Conservation (phyloP, 2,113 vertebrate species). For the Larimichthys polyactis region DNA sequence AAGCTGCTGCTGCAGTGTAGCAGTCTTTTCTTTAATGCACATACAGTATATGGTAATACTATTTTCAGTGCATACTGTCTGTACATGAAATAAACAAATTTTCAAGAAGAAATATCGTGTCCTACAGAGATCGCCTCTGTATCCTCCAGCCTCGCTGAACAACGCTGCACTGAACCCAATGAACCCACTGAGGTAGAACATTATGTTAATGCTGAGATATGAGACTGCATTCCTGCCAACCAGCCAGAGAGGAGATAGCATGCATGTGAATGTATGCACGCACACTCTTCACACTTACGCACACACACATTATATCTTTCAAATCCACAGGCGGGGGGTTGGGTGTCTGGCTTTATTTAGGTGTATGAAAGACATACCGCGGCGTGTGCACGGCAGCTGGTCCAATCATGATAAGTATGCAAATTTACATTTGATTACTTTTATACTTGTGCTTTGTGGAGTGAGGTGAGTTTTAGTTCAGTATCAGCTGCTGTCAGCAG, state of each 20-base stretch:
- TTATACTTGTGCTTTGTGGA: constrained; percentile 56
- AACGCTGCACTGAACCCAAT: constrained; percentile 53
- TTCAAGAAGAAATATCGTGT: neutral
- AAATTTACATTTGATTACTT: constrained; percentile 72
- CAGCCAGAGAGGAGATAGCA: constrained; percentile 40
- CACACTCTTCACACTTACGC: constrained; percentile 29
- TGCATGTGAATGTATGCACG: neutral
- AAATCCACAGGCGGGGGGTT: constrained; percentile 40
- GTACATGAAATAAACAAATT: constrained; percentile 11
- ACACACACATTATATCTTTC: constrained; percentile 22
- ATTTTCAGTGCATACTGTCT: neutral
- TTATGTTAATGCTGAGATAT: constrained; percentile 65
- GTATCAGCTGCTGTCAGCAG: constrained; percentile 71
- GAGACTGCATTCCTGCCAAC: constrained; percentile 58
- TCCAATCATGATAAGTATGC: constrained; percentile 71
- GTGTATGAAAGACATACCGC: constrained; percentile 43
- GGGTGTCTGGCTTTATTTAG: constrained; percentile 50
- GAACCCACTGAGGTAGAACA: constrained; percentile 56
- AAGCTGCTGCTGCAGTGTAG: neutral
- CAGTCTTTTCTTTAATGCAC: neutral
- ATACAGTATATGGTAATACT: neutral
- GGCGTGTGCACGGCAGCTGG: constrained; percentile 46
- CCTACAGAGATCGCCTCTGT: constrained; percentile 6
- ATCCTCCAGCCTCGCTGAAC: neutral
- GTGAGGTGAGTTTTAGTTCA: constrained; percentile 54